Evolutionary conservation across 2,888 invertebrate genomes (phyloP).

Genomic region (Macaria liturata): DNA sequence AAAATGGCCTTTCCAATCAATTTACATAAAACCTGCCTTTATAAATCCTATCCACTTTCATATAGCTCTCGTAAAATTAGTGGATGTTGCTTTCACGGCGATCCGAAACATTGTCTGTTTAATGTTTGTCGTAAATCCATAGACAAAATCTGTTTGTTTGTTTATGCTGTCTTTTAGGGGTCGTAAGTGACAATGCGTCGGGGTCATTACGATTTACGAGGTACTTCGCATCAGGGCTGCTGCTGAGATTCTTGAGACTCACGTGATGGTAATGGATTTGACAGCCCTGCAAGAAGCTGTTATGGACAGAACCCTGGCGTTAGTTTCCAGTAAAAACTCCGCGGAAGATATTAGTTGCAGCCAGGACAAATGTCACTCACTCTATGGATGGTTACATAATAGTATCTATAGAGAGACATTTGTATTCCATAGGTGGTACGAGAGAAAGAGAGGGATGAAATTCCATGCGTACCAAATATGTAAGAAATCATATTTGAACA

Average conservation of each 20-base stretch:
- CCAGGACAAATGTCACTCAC: too few species aligned
- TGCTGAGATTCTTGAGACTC: slow-evolving; percentile 40
- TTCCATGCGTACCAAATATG: too few species aligned
- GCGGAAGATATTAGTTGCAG: too few species aligned
- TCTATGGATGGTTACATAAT: too few species aligned
- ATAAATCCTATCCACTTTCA: slow-evolving; percentile 2
- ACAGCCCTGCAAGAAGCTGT: slow-evolving; percentile 5
- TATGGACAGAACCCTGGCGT: not conserved
- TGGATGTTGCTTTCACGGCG: slow-evolving; percentile 15
- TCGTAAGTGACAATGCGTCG: slow-evolving; percentile 39
- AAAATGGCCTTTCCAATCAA: not conserved
- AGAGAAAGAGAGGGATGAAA: too few species aligned
- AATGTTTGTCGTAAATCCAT: slow-evolving; percentile 33
- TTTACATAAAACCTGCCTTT: slow-evolving; percentile 8
- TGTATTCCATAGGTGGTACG: too few species aligned
- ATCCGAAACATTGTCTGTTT: slow-evolving; percentile 30
- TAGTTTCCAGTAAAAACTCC: not conserved
- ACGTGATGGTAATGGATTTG: slow-evolving; percentile 26
- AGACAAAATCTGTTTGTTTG: slow-evolving; percentile 39
- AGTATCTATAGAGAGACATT: too few species aligned
- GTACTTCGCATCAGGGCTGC: slow-evolving; percentile 54
- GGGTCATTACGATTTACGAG: slow-evolving; percentile 61
- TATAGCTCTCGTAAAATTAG: slow-evolving; percentile 18
- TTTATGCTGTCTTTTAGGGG: slow-evolving; percentile 36
- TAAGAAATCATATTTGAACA: too few species aligned